Base-by-base conservation (phyloP, 1,140 invertebrate genomes). In the Alviniconcha marisindica region DNA sequence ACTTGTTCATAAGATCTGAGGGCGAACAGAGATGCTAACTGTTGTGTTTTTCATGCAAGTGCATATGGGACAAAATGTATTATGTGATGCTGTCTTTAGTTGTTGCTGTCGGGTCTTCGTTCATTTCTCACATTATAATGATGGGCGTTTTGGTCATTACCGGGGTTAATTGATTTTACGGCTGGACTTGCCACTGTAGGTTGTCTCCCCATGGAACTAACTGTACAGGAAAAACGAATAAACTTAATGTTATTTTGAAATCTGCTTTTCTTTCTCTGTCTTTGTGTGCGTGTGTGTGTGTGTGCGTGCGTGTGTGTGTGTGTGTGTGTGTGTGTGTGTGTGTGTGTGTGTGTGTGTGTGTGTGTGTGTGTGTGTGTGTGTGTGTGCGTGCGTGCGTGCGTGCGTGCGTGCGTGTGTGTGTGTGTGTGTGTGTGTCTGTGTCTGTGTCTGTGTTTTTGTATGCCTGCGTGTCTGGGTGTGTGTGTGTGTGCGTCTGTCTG, bases 201-300 rank as follows among this genome's bases (percentile, higher is more conserved):
- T 5, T 48, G 44, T 48, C 76, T 33, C 31, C 40, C 48, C 76
- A 48, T 60, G 56, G 31, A 78, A 21, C 48, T 60, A 78, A 54
- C 31, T 60, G 56, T 60, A 78, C 24, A 56, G 42, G 54, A 36
- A 36, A 48, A 78, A 71, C 36, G 36, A 71, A 71, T 40, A 40
- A 71, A 71, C 33, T 48, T 71, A 71, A 71, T 71, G 69, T 71
- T 71, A 71, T 71, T 71, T 71, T 71, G 69, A 71, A 71, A n/a
- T 24, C 24, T 5, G 24, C 56, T 21, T 60, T n/a, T 7, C 48
- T 51, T 51, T 51, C 21, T 7, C 7, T 7, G 21, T 51, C 10
- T 51, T 51, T 69, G 63, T 69, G 28, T 69, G 63, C 33, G 63
- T 33, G n/a, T 7, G 28, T 33, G 63, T 33, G 31, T 18, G 18